phyloP scores from a whole-genome alignment of 2,797 vertebrate species.

The Hapalemur alaotrensis region DNA sequence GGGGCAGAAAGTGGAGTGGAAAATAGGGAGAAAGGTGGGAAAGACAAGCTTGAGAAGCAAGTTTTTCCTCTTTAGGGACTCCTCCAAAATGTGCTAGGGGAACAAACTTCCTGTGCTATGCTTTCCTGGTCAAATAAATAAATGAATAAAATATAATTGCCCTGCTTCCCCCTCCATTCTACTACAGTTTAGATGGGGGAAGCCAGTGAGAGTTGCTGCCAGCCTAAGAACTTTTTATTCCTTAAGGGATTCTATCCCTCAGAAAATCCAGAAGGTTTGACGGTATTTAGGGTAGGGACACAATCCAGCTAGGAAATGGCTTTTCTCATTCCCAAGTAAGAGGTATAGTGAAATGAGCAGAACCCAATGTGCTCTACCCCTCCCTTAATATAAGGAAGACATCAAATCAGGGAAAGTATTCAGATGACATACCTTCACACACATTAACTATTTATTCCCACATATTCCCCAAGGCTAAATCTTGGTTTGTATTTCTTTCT shows the following conservation, averaged over 20 bases:
- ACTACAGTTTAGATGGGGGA: background rate
- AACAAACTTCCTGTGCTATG: constrained; percentile 11
- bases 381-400: background rate
- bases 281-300: constrained; percentile 1
- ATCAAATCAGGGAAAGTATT: background rate
- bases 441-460: background rate
- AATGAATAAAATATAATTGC: background rate
- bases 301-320: background rate
- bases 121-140: background rate
- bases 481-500: background rate
- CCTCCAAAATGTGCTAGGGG: background rate
- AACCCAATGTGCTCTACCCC: background rate
- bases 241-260: background rate
- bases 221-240: background rate
- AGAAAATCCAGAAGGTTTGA: background rate
- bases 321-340: constrained; percentile 20
- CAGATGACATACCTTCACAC: background rate
- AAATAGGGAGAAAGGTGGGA: constrained; percentile 2
- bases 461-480: background rate
- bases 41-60: background rate
- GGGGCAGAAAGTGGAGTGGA: constrained; percentile 8
- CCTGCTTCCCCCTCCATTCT: background rate
- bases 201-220: background rate
- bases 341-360: background rate
- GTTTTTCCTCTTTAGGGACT: background rate